phyloP scores from a whole-genome alignment of 2,888 invertebrate genomes.

The Pharmacophagus antenor region DNA sequence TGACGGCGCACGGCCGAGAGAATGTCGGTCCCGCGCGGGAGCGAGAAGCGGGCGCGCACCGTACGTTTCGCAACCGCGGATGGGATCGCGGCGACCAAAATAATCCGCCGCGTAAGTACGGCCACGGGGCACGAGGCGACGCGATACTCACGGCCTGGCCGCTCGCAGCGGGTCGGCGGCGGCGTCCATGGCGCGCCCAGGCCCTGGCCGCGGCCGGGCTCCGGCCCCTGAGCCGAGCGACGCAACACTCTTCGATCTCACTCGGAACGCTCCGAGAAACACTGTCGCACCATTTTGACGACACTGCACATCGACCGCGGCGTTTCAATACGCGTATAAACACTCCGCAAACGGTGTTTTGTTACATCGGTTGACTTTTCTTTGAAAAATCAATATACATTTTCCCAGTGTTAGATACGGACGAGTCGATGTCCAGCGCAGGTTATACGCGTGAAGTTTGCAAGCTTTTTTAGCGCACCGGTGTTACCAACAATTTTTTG shows the following conservation, averaged over 20 bases:
- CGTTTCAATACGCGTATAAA: constrained; percentile 76
- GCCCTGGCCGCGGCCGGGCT: constrained; percentile 77
- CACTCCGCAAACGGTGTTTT: constrained; percentile 80
- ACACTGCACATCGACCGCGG: constrained; percentile 75
- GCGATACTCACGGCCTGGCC: constrained; percentile 79
- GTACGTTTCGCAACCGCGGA: constrained; percentile 75
- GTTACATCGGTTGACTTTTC: constrained; percentile 81
- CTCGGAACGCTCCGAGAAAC: constrained; percentile 74
- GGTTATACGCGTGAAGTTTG: constrained; percentile 82
- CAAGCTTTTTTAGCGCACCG: constrained; percentile 82
- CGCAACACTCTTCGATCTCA: constrained; percentile 78
- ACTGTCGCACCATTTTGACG: constrained; percentile 78
- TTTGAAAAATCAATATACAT: constrained; percentile 83
- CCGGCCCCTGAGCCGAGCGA: constrained; percentile 75
- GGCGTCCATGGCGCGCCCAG: constrained; percentile 78
- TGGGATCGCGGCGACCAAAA: constrained; percentile 70
- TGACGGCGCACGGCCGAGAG: constrained; percentile 76
- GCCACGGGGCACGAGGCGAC: constrained; percentile 47
- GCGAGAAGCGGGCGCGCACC: constrained; percentile 66
- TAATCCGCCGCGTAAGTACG: constrained; percentile 64
- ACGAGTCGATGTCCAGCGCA: constrained; percentile 83
- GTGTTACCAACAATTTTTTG: constrained; percentile 82
- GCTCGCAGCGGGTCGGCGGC: constrained; percentile 76
- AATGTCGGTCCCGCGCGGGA: constrained; percentile 70
- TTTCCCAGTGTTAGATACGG: constrained; percentile 79